Base-by-base conservation (phyloP, 2,113 vertebrate genomes). In the Corythornis cristatus region DNA sequence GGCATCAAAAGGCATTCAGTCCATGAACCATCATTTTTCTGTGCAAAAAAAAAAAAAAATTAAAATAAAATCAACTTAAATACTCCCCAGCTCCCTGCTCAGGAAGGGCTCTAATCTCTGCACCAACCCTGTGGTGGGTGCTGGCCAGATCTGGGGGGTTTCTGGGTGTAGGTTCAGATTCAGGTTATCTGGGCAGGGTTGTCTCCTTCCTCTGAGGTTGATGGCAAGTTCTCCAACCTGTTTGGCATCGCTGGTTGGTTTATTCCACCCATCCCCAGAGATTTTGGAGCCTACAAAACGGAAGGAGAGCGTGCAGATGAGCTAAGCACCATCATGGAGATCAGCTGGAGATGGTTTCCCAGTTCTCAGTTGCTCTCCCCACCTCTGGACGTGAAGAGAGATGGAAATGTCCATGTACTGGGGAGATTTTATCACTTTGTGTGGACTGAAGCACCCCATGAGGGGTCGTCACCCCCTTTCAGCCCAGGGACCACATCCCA, bases 321-420 rank as follows among this genome's bases (percentile, higher is more conserved):
- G 18, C 19, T 1, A 1, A 86, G 15, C 25, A 20, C 22, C 0
- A 0, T 11, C 0, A 6, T 12, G 40, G 16, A 46, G 74, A 12
- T 29, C 3, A 12, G 43, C 53, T 53, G 68, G 25, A 7, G 20
- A 17, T 3, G 19, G 4, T 31, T 81, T 71, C 43, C 70, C 75
- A 61, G 54, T n/a, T 80, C 68, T 20, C 20, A 8, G 18, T 10
- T 51, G n/a, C 11, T 62, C n/a, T 68, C 23, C 20, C 8, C 7
- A 17, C 7, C n/a, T n/a, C 53, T 48, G 54, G 71, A 15, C 35
- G 51, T 13, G 22, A 26, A 35, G 16, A 72, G 3, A 8, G 43
- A 35, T 6, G 50, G 33, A 25, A 9, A 53, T 2, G 14, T 4
- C 29, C 3, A 1, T 7, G 20, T 21, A 3, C 23, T 0, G 0